Base-by-base conservation (phyloP, 2,113 vertebrate species). In the Coturnix japonica region DNA sequence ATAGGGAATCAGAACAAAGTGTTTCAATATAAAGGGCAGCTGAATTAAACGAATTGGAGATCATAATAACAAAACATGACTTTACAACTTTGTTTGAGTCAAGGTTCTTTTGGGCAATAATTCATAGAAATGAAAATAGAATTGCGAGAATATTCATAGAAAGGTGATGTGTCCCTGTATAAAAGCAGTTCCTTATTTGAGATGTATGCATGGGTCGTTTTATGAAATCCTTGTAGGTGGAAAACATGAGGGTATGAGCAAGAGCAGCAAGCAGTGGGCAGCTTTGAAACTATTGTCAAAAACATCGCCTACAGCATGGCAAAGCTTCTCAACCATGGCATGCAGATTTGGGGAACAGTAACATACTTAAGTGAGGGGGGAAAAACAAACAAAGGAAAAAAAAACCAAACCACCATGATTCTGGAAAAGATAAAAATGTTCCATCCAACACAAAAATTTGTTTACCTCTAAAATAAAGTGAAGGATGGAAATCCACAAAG, bases 51-150 rank as follows among this genome's bases (percentile, higher is more conserved):
- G 41, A 63, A 41, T 89, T 79, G 74, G 64, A 44, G 21, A 14
- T 49, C 18, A 54, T 44, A 90, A 84, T 7, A 28, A 26, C 41
- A 85, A 89, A 2, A 37, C 26, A 73, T 91, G 44, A 82, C 17
- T 78, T 88, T 37, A 37, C 10, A 10, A 37, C 37, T 37, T 37
- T 10, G 10, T 37, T 37, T 84, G 15, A 9, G 7, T 37, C 37
- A 77, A 59, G 23, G 59, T 59, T 81, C 37, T 77, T 88, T 51
- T 44, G 53, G 20, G 8, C 9, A 85, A 92, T 85, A 85, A 91
- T 86, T 72, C 75, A 64, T 35, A 82, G 72, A 94, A 94, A 81
- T 39, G 4, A 83, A 94, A 87, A 91, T 46, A 80, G 41, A 39
- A 54, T 49, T 73, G 22, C 13, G 51, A 63, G 76, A 85, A 28